These are phyloP conservation scores for Rhinogobius similis DNA, from an alignment of 2,113 vertebrate species.

Conservation along the genomic window DNA sequence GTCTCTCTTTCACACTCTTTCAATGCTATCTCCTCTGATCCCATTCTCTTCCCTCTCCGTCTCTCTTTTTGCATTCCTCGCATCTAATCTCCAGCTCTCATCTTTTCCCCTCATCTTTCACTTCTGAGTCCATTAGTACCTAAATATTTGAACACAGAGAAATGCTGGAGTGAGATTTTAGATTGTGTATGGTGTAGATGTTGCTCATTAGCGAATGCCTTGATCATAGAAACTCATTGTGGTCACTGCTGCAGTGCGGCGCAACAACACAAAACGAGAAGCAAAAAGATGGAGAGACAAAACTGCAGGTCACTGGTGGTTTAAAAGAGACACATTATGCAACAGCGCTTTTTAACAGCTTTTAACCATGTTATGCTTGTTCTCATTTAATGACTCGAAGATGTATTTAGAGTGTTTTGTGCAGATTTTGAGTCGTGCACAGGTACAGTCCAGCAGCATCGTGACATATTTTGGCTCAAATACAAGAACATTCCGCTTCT, in stretches of 20 bases:
- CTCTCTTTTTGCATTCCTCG: constrained; percentile 25
- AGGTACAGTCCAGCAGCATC: too few species aligned
- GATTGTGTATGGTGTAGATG: not conserved
- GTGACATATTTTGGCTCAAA: too few species aligned
- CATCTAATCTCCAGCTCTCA: constrained; percentile 14
- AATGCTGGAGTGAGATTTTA: not conserved
- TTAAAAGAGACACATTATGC: too few species aligned
- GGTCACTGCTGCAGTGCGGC: constrained; percentile 6
- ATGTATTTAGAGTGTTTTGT: too few species aligned
- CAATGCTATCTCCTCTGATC: constrained; percentile 35
- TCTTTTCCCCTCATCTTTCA: not conserved
- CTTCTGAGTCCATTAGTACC: constrained; percentile 2
- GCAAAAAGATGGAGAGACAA: constrained; percentile 18
- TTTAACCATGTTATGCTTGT: too few species aligned
- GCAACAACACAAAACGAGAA: constrained; percentile 9
- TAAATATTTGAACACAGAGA: not conserved
- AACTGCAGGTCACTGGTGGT: constrained; percentile 18
- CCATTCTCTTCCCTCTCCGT: constrained; percentile 24
- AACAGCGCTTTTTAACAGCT: too few species aligned
- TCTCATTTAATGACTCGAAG: too few species aligned
- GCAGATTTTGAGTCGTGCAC: too few species aligned
- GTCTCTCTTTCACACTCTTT: constrained; percentile 39
- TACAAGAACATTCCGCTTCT: too few species aligned
- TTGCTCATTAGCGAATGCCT: constrained; percentile 25
- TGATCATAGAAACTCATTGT: constrained; percentile 16